These are phyloP conservation scores for Phrynocephalus vlangalii DNA, from an alignment of 2,797 vertebrate species.

Conservation along the genomic window DNA sequence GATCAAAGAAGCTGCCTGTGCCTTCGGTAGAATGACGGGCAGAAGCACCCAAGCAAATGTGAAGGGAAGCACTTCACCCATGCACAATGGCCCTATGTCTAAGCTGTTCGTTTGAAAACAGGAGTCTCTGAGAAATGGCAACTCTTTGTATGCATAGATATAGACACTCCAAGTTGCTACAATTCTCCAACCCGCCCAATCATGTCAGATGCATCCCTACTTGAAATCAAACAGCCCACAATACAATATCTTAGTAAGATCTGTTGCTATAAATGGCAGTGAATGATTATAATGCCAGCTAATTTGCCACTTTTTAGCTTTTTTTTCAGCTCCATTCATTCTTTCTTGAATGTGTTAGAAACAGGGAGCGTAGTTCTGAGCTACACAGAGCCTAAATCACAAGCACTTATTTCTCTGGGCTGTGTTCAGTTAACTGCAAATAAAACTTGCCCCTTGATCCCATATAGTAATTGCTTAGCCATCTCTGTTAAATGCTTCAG, in stretches of 20 bases:
- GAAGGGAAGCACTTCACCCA: not conserved
- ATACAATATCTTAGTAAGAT: not conserved
- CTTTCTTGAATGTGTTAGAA: not conserved
- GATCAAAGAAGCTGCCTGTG: not conserved
- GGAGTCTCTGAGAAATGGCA: not conserved
- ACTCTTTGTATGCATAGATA: not conserved
- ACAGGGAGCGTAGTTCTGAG: not conserved
- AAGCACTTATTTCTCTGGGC: not conserved
- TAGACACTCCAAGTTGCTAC: not conserved
- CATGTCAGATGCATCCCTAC: not conserved
- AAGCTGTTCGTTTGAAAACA: not conserved
- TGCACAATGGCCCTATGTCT: not conserved
- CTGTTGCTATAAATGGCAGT: not conserved
- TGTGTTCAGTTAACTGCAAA: not conserved
- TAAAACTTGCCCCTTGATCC: not conserved
- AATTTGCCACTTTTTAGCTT: accelerated
- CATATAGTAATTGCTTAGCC: not conserved
- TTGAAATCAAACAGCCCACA: not conserved
- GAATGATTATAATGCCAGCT: too few relatives aligned
- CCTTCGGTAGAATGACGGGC: not conserved
- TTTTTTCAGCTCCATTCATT: not conserved
- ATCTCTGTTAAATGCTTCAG: constrained; percentile 8
- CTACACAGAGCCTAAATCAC: not conserved
- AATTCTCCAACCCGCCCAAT: not conserved
- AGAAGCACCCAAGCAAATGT: not conserved